These are phyloP conservation scores for Augochlora pura DNA, from an alignment of 1,140 invertebrate genomes.

Conservation along the genomic window DNA sequence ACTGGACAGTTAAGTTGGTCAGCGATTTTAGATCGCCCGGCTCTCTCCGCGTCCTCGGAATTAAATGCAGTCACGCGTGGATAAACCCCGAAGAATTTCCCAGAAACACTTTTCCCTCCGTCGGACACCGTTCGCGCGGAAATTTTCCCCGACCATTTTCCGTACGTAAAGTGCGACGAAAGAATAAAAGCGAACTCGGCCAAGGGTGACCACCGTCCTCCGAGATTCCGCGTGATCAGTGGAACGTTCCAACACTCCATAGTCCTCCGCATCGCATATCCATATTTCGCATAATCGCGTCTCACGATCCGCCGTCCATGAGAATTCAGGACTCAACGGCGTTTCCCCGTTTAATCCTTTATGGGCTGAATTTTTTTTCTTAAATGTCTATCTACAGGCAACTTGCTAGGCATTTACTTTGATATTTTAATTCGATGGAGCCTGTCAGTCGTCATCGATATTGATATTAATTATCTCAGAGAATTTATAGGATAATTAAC, in stretches of 20 bases:
- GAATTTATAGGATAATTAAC: too few species aligned
- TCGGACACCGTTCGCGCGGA: slow-evolving; percentile 12
- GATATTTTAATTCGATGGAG: too few species aligned
- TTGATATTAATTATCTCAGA: too few species aligned
- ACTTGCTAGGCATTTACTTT: too few species aligned
- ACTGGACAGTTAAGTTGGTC: not conserved
- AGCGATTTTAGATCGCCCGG: not conserved
- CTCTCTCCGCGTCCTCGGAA: not conserved
- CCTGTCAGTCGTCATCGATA: too few species aligned
- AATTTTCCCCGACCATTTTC: slow-evolving; percentile 23
- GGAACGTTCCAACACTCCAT: not conserved
- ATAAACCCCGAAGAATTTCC: slow-evolving; percentile 10
- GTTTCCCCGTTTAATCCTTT: too few species aligned
- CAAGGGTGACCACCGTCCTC: not conserved
- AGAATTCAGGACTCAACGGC: too few species aligned
- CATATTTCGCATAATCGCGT: not conserved
- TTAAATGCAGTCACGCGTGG: slow-evolving; percentile 33
- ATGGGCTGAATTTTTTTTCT: too few species aligned
- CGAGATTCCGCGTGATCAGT: not conserved
- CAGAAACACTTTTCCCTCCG: slow-evolving; percentile 10
- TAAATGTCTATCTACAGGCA: too few species aligned
- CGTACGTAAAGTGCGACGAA: slow-evolving; percentile 10
- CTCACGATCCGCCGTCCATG: too few species aligned
- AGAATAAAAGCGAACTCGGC: slow-evolving; percentile 14
- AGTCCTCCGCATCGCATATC: not conserved